A percentile compares a stretch with the other conserved stretches of the same genome.
Conservation (phyloP, 1,140 invertebrate species). For the Drosophila chauvacae region DNA sequence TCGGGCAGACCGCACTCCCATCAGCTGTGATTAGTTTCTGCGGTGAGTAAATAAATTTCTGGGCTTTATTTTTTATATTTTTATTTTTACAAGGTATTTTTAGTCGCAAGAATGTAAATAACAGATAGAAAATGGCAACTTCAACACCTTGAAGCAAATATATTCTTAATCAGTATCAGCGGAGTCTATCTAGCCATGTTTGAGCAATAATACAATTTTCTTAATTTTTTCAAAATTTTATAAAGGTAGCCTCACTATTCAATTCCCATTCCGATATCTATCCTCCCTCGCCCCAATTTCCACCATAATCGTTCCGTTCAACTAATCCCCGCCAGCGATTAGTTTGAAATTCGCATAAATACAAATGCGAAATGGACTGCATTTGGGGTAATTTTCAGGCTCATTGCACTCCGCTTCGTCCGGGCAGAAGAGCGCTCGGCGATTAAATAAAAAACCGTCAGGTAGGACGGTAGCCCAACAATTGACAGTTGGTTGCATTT, state of each 20-base stretch:
- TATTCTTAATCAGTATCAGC: no score
- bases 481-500: conserved; percentile 79
- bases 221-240: no score
- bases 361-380: conserved; percentile 33
- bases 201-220: no score
- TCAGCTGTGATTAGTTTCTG: conserved; percentile 54
- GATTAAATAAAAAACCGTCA: conserved; percentile 34
- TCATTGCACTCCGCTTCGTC: conserved; percentile 57
- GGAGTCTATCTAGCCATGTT: no score
- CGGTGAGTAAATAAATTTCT: conserved; percentile 25
- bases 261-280: neutral
- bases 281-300: neutral
- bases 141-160: no score
- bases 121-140: no score
- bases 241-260: neutral
- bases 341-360: conserved; percentile 36
- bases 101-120: no score
- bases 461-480: conserved; percentile 48
- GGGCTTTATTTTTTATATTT: neutral
- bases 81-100: neutral
- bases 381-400: conserved; percentile 66
- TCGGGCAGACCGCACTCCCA: conserved; percentile 50
- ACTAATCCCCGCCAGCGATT: conserved; percentile 45
- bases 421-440: conserved; percentile 14
- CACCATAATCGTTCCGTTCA: neutral